Conservation (phyloP, 2,797 vertebrate species). For the Nyctalus aviator region DNA sequence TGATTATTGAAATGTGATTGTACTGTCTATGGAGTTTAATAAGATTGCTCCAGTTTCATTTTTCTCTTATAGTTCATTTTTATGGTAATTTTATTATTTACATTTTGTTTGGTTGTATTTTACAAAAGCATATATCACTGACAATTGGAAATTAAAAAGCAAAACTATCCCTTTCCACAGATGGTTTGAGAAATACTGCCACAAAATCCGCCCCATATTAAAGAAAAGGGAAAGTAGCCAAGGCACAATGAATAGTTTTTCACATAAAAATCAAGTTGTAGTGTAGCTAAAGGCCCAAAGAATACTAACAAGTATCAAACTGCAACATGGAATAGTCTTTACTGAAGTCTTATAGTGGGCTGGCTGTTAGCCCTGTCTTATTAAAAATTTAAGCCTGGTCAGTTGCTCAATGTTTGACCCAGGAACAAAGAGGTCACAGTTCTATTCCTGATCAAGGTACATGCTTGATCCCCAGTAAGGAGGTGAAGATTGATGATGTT, state of each 20-base stretch:
- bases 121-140: neutral
- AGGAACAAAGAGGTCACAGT: too few species aligned
- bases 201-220: neutral
- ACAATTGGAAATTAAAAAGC: neutral
- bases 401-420: too few species aligned
- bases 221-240: neutral
- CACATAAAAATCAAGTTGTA: neutral
- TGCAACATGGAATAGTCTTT: neutral
- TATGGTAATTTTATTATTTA: neutral
- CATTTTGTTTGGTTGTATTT: neutral
- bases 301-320: neutral
- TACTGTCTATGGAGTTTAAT: neutral
- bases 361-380: neutral
- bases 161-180: neutral
- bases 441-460: too few species aligned
- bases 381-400: slow-evolving; percentile 9
- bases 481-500: too few species aligned
- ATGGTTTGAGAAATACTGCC: neutral
- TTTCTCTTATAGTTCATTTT: neutral
- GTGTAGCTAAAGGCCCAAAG: neutral
- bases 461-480: too few species aligned
- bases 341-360: neutral
- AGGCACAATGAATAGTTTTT: neutral
- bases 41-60: neutral
- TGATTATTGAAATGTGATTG: neutral